Percentiles rank a stretch among this genome's conserved stretches.
phyloP scores from a whole-genome alignment of 2,797 vertebrate genomes.

The Tangara arthus region DNA sequence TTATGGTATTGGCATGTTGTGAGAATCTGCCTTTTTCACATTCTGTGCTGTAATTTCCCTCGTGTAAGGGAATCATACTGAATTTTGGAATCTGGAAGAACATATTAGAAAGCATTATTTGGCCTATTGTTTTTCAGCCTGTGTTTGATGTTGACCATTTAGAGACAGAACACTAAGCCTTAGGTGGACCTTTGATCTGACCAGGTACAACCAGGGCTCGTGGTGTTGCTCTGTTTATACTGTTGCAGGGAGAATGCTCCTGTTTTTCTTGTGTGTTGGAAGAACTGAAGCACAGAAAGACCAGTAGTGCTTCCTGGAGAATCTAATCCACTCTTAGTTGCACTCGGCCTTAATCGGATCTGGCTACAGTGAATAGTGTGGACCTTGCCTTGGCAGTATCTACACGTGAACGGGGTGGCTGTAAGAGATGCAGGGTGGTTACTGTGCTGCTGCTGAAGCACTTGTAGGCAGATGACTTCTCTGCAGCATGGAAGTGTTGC shows the following conservation, averaged over 20 bases:
- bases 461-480: background rate
- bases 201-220: background rate
- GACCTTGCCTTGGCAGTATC: background rate
- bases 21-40: background rate
- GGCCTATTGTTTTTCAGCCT: background rate
- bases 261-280: background rate
- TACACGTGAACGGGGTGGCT: background rate
- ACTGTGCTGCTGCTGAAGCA: background rate
- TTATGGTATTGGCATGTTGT: background rate
- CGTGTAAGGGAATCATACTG: accelerated
- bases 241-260: background rate
- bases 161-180: accelerated
- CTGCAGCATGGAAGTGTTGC: background rate
- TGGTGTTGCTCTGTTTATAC: background rate
- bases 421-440: background rate
- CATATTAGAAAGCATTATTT: accelerated
- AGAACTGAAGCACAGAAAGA: background rate
- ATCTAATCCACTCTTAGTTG: background rate
- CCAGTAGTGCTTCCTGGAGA: background rate
- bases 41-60: background rate
- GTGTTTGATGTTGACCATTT: background rate
- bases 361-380: background rate
- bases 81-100: background rate
- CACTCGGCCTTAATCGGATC: background rate
- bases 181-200: background rate